phyloP scores from a whole-genome alignment of 2,888 invertebrate genomes.

The Strigamia transsilvanica region DNA sequence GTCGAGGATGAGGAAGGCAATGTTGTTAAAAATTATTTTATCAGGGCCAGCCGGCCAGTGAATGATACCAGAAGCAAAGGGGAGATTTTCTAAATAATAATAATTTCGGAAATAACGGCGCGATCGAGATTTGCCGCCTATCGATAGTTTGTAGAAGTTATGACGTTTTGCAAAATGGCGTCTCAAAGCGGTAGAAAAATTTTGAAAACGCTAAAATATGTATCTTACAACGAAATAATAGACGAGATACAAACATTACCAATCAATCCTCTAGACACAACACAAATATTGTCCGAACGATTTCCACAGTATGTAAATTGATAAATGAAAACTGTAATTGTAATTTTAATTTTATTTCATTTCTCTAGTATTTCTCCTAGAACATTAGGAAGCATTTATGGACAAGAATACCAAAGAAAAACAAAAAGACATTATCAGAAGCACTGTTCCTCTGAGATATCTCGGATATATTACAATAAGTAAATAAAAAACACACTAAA shows the following conservation, averaged over 20 bases:
- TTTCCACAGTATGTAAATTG: background rate
- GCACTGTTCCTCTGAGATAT: background rate
- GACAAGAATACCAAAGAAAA: slow-evolving; percentile 16
- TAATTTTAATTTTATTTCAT: background rate
- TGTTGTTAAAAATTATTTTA: too few species aligned
- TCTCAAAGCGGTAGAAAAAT: background rate
- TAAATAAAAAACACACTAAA: background rate
- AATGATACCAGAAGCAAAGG: too few species aligned
- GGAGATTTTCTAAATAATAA: too few species aligned
- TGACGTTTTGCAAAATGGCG: background rate
- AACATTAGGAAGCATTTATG: slow-evolving; percentile 13
- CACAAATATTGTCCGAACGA: background rate
- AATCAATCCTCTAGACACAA: background rate
- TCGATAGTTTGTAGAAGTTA: too few species aligned
- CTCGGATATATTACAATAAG: background rate
- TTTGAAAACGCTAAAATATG: background rate
- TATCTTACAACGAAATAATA: background rate
- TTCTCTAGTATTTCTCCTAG: background rate
- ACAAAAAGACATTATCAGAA: slow-evolving; percentile 5
- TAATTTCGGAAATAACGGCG: too few species aligned
- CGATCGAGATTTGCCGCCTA: too few species aligned
- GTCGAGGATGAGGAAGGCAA: too few species aligned
- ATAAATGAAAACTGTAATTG: background rate
- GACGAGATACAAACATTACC: background rate
- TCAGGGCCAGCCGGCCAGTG: too few species aligned